Evolutionary conservation across 2,113 vertebrate genomes (phyloP).

Genomic region (Peromyscus californicus): DNA sequence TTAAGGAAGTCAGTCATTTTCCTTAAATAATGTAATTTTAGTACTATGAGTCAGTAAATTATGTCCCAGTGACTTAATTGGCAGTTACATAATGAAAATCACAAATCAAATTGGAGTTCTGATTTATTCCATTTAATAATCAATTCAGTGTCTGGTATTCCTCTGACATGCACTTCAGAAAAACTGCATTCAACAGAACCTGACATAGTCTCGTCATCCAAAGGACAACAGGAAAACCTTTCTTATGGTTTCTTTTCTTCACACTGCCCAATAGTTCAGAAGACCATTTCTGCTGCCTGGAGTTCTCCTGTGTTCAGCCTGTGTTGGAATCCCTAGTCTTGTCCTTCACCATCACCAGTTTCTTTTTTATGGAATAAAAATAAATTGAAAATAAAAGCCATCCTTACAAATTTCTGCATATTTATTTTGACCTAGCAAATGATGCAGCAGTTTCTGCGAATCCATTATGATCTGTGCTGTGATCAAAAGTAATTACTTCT

Average conservation of each 20-base stretch:
- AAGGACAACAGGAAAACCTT: background rate
- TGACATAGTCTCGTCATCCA: background rate
- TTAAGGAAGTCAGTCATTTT: conserved; percentile 13
- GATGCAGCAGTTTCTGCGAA: background rate
- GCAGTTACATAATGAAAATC: background rate
- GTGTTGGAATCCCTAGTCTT: background rate
- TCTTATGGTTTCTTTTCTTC: background rate
- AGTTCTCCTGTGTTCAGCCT: background rate
- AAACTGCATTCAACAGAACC: background rate
- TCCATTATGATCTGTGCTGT: background rate
- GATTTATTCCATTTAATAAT: background rate
- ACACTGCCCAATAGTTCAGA: background rate
- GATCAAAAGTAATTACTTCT: background rate
- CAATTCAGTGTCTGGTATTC: background rate
- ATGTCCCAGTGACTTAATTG: background rate
- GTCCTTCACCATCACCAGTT: background rate
- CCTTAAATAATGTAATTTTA: conserved; percentile 35
- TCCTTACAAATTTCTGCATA: background rate
- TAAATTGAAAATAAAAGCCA: background rate
- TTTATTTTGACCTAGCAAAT: background rate
- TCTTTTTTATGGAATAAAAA: background rate
- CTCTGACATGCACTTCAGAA: background rate
- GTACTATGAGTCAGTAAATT: background rate
- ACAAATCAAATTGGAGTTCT: background rate
- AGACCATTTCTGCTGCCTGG: background rate